Percentiles rank a stretch among this genome's conserved stretches.
phyloP scores from a whole-genome alignment of 1,140 invertebrate genomes.

The Mamestra configurata region DNA sequence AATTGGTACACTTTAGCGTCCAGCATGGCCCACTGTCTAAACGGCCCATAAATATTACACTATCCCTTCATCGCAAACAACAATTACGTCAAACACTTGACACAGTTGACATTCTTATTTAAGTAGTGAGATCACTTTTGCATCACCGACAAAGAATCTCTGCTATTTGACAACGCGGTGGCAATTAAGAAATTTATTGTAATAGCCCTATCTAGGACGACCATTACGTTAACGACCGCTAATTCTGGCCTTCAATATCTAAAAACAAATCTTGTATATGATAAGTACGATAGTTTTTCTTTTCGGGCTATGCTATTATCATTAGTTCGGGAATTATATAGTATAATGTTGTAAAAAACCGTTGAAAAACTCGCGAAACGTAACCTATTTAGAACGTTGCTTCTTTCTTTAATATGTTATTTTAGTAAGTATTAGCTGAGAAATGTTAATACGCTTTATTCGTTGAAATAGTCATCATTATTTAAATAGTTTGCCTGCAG shows the following conservation, averaged over 20 bases:
- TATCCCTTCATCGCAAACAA: conserved; percentile 2
- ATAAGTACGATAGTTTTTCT: conserved; percentile 23
- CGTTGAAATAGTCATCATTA: conserved; percentile 3
- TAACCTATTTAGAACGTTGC: conserved; percentile 7
- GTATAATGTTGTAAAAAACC: conserved; percentile 16
- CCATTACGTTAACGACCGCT: conserved; percentile 81
- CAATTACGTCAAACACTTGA: conserved; percentile 39
- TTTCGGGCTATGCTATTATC: conserved; percentile 14
- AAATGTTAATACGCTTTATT: background rate
- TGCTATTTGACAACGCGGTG: conserved; percentile 64
- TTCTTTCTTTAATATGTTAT: background rate
- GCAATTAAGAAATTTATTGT: conserved; percentile 86
- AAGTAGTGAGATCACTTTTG: conserved; percentile 75
- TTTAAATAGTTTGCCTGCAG: conserved; percentile 6
- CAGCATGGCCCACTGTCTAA: background rate
- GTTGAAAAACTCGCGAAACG: conserved; percentile 34
- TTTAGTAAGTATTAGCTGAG: background rate
- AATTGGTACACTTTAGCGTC: background rate
- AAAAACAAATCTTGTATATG: conserved; percentile 47
- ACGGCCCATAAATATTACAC: background rate
- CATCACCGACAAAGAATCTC: conserved; percentile 82
- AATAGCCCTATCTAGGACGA: conserved; percentile 77
- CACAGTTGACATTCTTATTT: conserved; percentile 59
- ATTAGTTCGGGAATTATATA: conserved; percentile 19
- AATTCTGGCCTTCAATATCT: conserved; percentile 64